These are phyloP conservation scores for Cyaniris semiargus DNA, from an alignment of 2,888 invertebrate genomes.

Conservation along the genomic window DNA sequence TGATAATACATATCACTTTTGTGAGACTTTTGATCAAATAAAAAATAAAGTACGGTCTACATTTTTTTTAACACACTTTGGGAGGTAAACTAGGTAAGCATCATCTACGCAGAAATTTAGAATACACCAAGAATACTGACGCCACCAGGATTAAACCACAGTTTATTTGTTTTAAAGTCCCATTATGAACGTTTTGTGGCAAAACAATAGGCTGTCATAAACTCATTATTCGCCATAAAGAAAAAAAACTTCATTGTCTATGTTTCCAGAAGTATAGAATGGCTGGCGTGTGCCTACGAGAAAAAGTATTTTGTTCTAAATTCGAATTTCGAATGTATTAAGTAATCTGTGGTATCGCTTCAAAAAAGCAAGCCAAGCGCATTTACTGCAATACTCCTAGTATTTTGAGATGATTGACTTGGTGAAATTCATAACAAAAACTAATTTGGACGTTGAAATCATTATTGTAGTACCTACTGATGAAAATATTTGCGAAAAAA, in stretches of 20 bases:
- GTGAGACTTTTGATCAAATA: too few species aligned
- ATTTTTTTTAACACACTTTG: too few species aligned
- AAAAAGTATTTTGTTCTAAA: background rate
- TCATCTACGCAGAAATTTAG: background rate
- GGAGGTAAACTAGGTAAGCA: background rate
- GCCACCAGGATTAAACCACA: slow-evolving; percentile 1
- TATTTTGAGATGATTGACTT: too few species aligned
- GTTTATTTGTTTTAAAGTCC: slow-evolving; percentile 19
- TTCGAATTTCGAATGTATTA: background rate
- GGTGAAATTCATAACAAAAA: too few species aligned
- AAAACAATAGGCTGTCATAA: slow-evolving; percentile 8
- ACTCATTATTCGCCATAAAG: background rate
- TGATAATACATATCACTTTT: too few species aligned
- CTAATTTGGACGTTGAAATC: too few species aligned
- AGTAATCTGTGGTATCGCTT: too few species aligned
- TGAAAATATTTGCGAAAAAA: too few species aligned
- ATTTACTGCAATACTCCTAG: too few species aligned
- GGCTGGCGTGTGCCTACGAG: background rate
- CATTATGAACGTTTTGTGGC: background rate
- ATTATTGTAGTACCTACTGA: too few species aligned
- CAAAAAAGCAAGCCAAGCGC: too few species aligned
- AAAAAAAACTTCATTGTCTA: slow-evolving; percentile 9
- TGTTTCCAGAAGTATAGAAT: slow-evolving; percentile 9
- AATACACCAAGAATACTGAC: slow-evolving; percentile 2
- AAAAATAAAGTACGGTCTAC: too few species aligned